phyloP scores from a whole-genome alignment of 53 echinoderm and acorn worm species.

The Glandiceps talaboti region DNA sequence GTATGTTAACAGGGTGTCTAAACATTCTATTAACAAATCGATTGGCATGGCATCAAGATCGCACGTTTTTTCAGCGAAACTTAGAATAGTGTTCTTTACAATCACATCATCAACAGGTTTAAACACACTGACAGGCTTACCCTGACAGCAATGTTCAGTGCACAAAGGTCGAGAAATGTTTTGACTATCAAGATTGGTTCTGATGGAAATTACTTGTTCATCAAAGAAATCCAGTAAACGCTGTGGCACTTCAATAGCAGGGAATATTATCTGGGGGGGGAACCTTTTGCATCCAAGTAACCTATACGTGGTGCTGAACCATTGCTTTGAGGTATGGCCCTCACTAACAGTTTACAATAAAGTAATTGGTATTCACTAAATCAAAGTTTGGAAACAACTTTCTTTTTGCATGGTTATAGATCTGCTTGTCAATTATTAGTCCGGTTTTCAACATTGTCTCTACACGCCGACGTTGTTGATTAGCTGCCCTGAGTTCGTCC shows the following conservation, averaged over 20 bases:
- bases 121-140: not conserved
- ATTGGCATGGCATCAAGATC: not conserved
- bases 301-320: not conserved
- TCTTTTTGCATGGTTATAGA: not conserved
- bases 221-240: too few relatives aligned
- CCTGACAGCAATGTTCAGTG: not conserved
- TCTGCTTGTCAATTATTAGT: not conserved
- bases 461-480: not conserved
- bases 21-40: not conserved
- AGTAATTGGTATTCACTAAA: not conserved
- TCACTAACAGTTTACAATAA: not conserved
- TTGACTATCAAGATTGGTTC: not conserved
- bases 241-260: not conserved
- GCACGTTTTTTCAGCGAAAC: not conserved
- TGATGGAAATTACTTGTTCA: too few relatives aligned
- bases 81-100: not conserved
- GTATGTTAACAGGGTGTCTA: not conserved
- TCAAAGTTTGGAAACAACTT: not conserved
- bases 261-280: not conserved
- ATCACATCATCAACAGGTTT: not conserved
- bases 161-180: not conserved
- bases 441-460: not conserved
- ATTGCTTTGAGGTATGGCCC: not conserved
- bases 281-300: not conserved
- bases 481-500: not conserved